Evolutionary conservation across 2,888 invertebrate species (phyloP).

Genomic region (Aleiodes alternator): DNA sequence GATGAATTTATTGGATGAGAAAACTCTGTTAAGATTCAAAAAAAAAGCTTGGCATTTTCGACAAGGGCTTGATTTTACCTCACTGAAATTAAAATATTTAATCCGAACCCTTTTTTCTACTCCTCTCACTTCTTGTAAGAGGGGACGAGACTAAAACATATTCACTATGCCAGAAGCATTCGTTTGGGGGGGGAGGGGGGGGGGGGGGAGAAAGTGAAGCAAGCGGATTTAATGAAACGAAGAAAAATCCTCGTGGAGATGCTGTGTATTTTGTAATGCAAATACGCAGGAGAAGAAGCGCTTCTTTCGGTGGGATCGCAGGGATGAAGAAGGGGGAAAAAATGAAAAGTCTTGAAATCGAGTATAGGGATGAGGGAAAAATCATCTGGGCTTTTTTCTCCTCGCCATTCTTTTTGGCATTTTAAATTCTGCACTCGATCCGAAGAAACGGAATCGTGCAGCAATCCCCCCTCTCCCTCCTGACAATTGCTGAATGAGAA

Average conservation of each 20-base stretch:
- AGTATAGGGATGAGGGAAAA: slow-evolving; percentile 31
- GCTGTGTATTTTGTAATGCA: slow-evolving; percentile 64
- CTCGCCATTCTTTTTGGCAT: slow-evolving; percentile 54
- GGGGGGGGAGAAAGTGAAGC: slow-evolving; percentile 1
- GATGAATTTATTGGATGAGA: slow-evolving; percentile 21
- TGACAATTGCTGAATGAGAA: slow-evolving; percentile 42
- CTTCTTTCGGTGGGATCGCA: slow-evolving; percentile 27
- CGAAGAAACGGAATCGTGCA: slow-evolving; percentile 31
- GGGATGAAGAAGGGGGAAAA: slow-evolving; percentile 54
- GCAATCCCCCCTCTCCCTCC: slow-evolving; percentile 35
- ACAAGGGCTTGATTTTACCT: too few species aligned
- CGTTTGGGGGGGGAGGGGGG: neutral
- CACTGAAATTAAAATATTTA: slow-evolving; percentile 59
- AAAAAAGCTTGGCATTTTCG: too few species aligned
- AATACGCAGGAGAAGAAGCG: slow-evolving; percentile 55
- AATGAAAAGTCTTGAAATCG: slow-evolving; percentile 47
- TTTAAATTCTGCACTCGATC: slow-evolving; percentile 63
- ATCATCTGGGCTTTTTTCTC: slow-evolving; percentile 40
- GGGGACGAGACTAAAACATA: slow-evolving; percentile 51
- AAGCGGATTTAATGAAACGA: slow-evolving; percentile 65
- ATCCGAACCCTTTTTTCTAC: slow-evolving; percentile 60
- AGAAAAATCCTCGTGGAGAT: slow-evolving; percentile 47
- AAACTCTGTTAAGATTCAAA: slow-evolving; percentile 49
- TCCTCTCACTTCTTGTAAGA: too few species aligned
- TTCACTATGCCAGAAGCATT: slow-evolving; percentile 51